Base-by-base conservation (phyloP, 2,113 vertebrate species). In the Nannobrachium achirus region DNA sequence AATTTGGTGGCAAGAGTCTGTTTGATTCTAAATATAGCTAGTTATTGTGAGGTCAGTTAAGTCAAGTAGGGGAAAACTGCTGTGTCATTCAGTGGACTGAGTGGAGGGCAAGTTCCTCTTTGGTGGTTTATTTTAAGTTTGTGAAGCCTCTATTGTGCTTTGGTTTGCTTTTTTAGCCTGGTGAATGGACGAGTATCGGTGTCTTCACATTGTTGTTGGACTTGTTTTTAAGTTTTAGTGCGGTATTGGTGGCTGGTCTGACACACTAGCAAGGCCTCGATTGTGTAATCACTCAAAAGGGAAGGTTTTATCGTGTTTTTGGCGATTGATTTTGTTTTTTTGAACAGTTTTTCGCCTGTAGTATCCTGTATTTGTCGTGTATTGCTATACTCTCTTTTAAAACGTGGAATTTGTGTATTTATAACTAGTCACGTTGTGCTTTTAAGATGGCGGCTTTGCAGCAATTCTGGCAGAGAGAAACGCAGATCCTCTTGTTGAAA, bases 61-160 rank as follows among this genome's bases (percentile, higher is more conserved):
- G 25, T 9, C 51, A 53, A 11, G n/a, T 10, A 10, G 8, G 6
- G 11, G 48, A 52, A 86, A 88, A 76, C 0, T 91, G 89, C 91
- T 90, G 80, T 75, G 92, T 92, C 92, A 93, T 87, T 79, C 67
- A 62, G 73, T 49, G 45, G 44, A 93, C 86, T 79, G 66, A 62
- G 73, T 49, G 45, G 44, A 8, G 13, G 63, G 18, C 41, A 52
- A 20, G 16, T 56, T 45, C 44, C 38, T 56, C 38, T 56, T 0
- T 70, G 40, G 25, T 33, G 6, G 25, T 33, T 33, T 33, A 33
- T 33, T 33, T 33, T 33, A 33, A 33, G 25, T 33, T 33, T 33
- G 25, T 33, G 25, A 33, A 33, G 25, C 25, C 25, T 33, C 25
- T 33, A 33, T 33, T 33, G 25, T 33, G n/a, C n/a, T n/a, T 33